Percentiles rank a stretch among this genome's conserved stretches.
These are phyloP conservation scores for Harpagifer antarcticus DNA, from an alignment of 2,797 vertebrate genomes.

Conservation along the genomic window DNA sequence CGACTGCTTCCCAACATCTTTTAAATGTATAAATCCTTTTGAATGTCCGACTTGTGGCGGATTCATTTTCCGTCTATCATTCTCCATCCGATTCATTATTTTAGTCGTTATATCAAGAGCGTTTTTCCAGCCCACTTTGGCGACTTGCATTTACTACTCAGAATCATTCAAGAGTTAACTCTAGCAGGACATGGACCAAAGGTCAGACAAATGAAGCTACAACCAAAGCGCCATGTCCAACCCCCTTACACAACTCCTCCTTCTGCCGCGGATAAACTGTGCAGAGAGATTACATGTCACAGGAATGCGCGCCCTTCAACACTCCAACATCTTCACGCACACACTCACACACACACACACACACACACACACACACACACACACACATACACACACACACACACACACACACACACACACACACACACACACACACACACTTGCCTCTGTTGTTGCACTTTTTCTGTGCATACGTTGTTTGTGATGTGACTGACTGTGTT, in stretches of 20 bases:
- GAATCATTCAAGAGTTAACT: neutral
- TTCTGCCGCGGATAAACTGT: slow-evolving; percentile 54
- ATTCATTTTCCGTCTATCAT: no score
- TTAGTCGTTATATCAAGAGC: neutral
- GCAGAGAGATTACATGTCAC: slow-evolving; percentile 48
- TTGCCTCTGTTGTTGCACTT: neutral
- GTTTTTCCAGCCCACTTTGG: neutral
- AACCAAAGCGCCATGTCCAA: slow-evolving; percentile 26
- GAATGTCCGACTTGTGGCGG: neutral
- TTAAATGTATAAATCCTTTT: neutral
- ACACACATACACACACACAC: neutral
- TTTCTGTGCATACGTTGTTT: neutral
- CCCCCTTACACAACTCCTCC: slow-evolving; percentile 20
- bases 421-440: neutral
- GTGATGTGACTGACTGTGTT: slow-evolving; percentile 4
- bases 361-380: neutral
- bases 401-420: neutral
- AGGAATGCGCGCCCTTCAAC: slow-evolving; percentile 57
- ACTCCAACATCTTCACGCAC: slow-evolving; percentile 29
- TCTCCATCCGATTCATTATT: neutral
- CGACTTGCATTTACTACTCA: neutral
- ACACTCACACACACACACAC: neutral
- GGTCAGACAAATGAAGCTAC: slow-evolving; percentile 11
- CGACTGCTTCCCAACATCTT: neutral
- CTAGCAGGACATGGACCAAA: neutral